These are phyloP conservation scores for Eumacrocentrus americanus DNA, from an alignment of 2,888 invertebrate genomes.

Conservation along the genomic window DNA sequence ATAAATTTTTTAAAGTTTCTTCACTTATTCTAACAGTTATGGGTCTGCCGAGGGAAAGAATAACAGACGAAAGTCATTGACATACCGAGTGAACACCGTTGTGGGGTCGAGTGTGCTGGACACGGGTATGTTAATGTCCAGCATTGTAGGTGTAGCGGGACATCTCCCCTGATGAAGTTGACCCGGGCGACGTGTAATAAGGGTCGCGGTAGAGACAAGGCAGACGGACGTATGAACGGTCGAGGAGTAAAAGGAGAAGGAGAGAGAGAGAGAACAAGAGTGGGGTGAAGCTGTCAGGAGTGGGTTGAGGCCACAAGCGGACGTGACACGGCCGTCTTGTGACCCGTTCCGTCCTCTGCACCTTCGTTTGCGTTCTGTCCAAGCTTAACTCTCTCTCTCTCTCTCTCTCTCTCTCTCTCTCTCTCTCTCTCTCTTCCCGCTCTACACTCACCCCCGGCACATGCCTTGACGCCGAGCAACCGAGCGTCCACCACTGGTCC, in stretches of 20 bases:
- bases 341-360: slow-evolving; percentile 48
- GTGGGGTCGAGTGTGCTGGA: slow-evolving; percentile 9
- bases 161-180: slow-evolving; percentile 58
- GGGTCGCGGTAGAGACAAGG: slow-evolving; percentile 46
- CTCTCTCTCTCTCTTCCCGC: slow-evolving; percentile 30
- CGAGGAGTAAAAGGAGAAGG: slow-evolving; percentile 36
- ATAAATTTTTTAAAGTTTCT: no score
- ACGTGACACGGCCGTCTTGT: slow-evolving; percentile 61
- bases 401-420: slow-evolving; percentile 29
- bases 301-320: slow-evolving; percentile 55
- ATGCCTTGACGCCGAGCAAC: slow-evolving; percentile 41
- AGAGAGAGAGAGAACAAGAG: slow-evolving; percentile 46
- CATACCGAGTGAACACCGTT: neutral
- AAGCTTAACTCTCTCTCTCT: slow-evolving; percentile 29
- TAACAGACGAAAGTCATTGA: neutral
- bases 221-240: slow-evolving; percentile 42
- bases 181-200: slow-evolving; percentile 59
- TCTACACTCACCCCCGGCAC: slow-evolving; percentile 34
- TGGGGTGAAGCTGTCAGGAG: slow-evolving; percentile 53
- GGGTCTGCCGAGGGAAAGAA: no score
- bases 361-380: no score
- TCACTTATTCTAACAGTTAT: no score
- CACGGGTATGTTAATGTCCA: slow-evolving; percentile 51
- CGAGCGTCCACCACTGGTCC: slow-evolving; percentile 41
- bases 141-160: slow-evolving; percentile 46